Evolutionary conservation across 2,113 vertebrate genomes (phyloP), one percentile per base, ranked within the genome.

Genomic region (Zingel zingel): DNA sequence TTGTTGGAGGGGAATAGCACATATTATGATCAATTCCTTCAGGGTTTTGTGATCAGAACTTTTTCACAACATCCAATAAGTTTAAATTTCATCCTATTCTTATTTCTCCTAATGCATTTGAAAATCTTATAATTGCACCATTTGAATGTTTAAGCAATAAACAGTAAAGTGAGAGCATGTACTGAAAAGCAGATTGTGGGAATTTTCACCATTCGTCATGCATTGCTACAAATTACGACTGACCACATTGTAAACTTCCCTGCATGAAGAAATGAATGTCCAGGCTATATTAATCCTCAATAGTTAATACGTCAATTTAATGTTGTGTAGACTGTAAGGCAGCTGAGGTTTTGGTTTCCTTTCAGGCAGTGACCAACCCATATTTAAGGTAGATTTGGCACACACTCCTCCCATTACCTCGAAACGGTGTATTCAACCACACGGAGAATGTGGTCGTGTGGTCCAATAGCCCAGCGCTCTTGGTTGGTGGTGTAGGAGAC

Each of bases 401-500:
- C 79, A 82, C 70, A 87, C 70, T 73, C 85, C 73, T 88, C 70
- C 72, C 67, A 86, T 88, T 93, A 94, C 93, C 98, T 99, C 92
- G 98, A 99, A 81, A 99, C 97, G 76, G 98, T 99, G 95, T 99
- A 99, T 90, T 99, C 98, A 83, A 99, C 98, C n/a, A 99, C 97
- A 85, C 98, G 94, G 80, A 99, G 98, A 95, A 99, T 99, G 96
- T 99, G 98, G 94, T 99, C 98, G 83, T 99, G 98, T 88, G 98
- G 98, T 93, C 98, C 98, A 25, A 98, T 99, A 78, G 98, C 97
- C 98, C 98, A 99, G 88, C 97, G 97, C 79, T 99, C 98, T 93
- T 99, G 98, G 97, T 99, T 99, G 96, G 98, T 99, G 94, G 98
- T 99, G 93, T 99, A 99, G 94, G 98, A 99, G 95, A 99, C 95